Base-by-base conservation (phyloP, 2,113 vertebrate species). In the Catharus fuscescens region DNA sequence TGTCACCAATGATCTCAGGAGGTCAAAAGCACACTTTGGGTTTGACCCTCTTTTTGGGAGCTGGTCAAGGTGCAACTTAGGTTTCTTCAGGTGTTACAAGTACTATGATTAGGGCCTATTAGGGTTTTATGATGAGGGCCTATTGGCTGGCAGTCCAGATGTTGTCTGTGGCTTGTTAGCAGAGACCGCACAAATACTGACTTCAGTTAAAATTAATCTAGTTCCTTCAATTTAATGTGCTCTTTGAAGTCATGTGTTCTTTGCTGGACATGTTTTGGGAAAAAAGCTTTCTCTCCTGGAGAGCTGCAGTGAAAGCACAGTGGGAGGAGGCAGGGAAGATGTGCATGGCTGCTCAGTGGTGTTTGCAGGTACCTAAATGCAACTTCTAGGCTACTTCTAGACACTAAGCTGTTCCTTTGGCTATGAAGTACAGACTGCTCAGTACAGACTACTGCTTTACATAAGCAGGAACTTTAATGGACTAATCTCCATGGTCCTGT, bases 191-290 rank as follows among this genome's bases (percentile, higher is more conserved):
- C 3, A 4, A 5, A 4, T 53, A 25, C 21, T 47, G 10, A 45
- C 31, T 92, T 78, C 20, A 28, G 61, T 38, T 78, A 64, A 82
- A 88, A 64, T 69, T 3, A 71, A n/a, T 40, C 28, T 42, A 7
- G 9, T 85, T 76, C 15, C 50, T 84, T 74, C 14, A 4, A 18
- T 59, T 70, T 44, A 28, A 53, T 28, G 20, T 50, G 13, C 9
- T 54, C 10, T 74, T 84, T 67, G 48, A 84, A 71, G 29, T 8
- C 0, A 0, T 17, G 4, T 44, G 23, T 6, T 78, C 74, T 79
- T 79, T 87, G 32, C 19, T 9, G 4, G 65, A 48, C 13, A 34
- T 6, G 12, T 72, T 87, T 17, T 24, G 26, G 21, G 26, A 52
- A 62, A 6, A 12, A 62, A 47, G 5, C 36, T 80, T 69, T 83